Evolutionary conservation across 2,113 vertebrate genomes (phyloP).

Genomic region (Podocnemis expansa): DNA sequence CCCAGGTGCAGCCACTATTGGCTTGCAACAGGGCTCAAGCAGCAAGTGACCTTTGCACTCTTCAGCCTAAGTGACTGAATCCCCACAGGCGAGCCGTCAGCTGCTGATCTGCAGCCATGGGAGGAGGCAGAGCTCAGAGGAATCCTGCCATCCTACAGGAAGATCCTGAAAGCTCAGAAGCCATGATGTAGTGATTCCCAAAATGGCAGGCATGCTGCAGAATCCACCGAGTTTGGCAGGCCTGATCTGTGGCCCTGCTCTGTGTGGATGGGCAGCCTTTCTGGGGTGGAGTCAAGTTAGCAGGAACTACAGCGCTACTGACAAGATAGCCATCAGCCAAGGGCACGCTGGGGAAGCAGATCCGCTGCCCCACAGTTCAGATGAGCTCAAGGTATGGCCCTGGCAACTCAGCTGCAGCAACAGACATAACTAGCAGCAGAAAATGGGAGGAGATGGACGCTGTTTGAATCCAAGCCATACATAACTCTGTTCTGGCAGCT

Average conservation of each 20-base stretch:
- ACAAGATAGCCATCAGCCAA: not conserved
- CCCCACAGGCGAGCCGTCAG: too few relatives aligned
- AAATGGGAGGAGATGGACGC: not conserved
- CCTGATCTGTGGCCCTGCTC: not conserved
- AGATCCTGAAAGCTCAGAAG: not conserved
- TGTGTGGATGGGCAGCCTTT: not conserved
- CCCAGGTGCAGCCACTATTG: rapidly evolving
- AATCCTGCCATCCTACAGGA: not conserved
- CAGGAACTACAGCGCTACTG: not conserved
- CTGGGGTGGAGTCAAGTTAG: not conserved
- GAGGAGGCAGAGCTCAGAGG: not conserved
- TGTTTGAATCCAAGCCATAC: not conserved
- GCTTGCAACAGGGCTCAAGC: not conserved
- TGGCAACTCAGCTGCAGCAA: not conserved
- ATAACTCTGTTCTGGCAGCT: not conserved
- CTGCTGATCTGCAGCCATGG: not conserved
- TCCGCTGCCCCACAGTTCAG: not conserved
- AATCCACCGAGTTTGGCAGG: too few relatives aligned
- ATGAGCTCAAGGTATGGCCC: too few relatives aligned
- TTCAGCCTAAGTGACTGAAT: not conserved
- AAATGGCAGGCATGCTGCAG: too few relatives aligned
- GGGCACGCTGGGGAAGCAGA: not conserved
- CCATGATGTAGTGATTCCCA: too few relatives aligned
- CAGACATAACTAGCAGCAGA: not conserved
- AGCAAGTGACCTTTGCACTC: not conserved